A percentile compares a stretch with the other conserved stretches of the same genome.
These are phyloP conservation scores for Odontesthes bonariensis DNA, from an alignment of 2,113 vertebrate genomes.

Conservation along the genomic window DNA sequence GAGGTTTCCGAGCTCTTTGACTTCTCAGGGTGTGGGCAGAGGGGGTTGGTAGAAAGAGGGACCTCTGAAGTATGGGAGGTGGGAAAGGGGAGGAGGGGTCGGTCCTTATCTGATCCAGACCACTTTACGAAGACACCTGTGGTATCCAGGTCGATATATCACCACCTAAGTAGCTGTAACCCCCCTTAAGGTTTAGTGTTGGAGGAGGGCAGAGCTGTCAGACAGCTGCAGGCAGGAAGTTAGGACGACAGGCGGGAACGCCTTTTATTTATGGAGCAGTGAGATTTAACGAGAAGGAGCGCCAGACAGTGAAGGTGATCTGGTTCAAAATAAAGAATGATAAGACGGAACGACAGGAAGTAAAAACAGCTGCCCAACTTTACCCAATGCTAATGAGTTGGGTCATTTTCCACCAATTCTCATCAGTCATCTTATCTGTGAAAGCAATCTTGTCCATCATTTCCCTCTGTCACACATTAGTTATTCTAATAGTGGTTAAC, in stretches of 20 bases:
- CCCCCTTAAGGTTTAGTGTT: slow-evolving; percentile 51
- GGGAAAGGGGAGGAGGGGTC: slow-evolving; percentile 46
- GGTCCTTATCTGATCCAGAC: slow-evolving; percentile 82
- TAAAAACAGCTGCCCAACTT: slow-evolving; percentile 1
- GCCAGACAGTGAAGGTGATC: slow-evolving; percentile 26
- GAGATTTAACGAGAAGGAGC: slow-evolving; percentile 20
- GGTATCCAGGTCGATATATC: slow-evolving; percentile 75
- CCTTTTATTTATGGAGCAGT: slow-evolving; percentile 52
- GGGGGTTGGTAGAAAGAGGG: not conserved
- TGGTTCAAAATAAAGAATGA: slow-evolving; percentile 26
- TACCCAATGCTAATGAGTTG: not conserved
- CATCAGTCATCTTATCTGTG: not conserved
- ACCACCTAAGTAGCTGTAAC: slow-evolving; percentile 75
- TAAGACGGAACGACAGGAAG: slow-evolving; percentile 22
- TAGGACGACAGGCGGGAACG: slow-evolving; percentile 34
- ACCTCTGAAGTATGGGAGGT: slow-evolving; percentile 29
- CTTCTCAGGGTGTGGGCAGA: not conserved
- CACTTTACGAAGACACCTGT: slow-evolving; percentile 79
- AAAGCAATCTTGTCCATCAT: not conserved
- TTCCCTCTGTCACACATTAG: not conserved
- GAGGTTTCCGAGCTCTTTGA: not conserved
- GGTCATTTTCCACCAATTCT: not conserved
- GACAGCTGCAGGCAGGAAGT: slow-evolving; percentile 69
- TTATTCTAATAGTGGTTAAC: too few relatives aligned
- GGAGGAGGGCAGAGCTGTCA: slow-evolving; percentile 42